A percentile compares a stretch with the other conserved stretches of the same genome.
phyloP scores from a whole-genome alignment of 2,888 invertebrate genomes.

The Elysia crispata region DNA sequence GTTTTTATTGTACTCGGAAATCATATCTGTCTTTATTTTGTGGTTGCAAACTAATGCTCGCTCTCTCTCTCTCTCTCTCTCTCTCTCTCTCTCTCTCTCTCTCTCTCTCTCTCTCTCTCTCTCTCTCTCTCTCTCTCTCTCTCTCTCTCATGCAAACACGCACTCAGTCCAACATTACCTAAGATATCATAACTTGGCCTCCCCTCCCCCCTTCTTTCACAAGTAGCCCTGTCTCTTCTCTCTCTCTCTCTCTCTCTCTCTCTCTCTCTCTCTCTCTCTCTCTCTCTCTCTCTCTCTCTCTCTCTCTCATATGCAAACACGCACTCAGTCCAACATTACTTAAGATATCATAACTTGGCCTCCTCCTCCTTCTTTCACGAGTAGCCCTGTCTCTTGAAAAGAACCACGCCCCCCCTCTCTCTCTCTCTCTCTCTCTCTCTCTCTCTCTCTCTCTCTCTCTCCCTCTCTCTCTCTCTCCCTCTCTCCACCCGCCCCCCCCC shows the following conservation, averaged over 20 bases:
- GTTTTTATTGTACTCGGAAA: too few relatives aligned
- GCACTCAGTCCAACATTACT: too few relatives aligned
- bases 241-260: constrained; percentile 16
- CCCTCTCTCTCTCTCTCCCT: too few relatives aligned
- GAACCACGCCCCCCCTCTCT: background rate
- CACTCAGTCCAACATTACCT: background rate
- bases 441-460: background rate
- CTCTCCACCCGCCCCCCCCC: background rate
- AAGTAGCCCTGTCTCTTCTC: too few relatives aligned
- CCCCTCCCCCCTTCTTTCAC: background rate
- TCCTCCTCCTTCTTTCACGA: background rate
- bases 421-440: background rate
- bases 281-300: background rate
- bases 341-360: background rate
- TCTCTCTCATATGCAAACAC: background rate
- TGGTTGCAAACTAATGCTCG: too few relatives aligned
- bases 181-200: background rate
- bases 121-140: constrained; percentile 2
- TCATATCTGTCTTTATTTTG: too few relatives aligned
- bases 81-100: constrained; percentile 1
- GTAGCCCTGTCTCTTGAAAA: background rate
- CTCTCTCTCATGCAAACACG: constrained; percentile 2
- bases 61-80: constrained; percentile 1
- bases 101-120: constrained; percentile 6
- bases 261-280: background rate